A percentile compares a stretch with the other conserved stretches of the same genome.
These are phyloP conservation scores for Notothenia coriiceps DNA, from an alignment of 2,113 vertebrate species.

Conservation along the genomic window DNA sequence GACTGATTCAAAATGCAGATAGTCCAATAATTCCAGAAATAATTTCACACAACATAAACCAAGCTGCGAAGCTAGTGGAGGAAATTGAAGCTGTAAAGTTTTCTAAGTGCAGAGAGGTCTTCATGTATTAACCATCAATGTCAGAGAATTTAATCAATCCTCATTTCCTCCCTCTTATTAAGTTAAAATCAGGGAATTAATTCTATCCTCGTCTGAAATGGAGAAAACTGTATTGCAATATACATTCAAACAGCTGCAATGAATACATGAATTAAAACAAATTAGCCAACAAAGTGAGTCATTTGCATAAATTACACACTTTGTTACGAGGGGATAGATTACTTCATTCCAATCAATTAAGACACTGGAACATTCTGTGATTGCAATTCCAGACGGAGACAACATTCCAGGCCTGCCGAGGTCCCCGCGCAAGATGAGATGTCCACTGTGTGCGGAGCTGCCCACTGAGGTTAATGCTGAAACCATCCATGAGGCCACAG, in stretches of 20 bases:
- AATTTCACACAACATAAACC: slow-evolving; percentile 36
- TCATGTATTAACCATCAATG: slow-evolving; percentile 61
- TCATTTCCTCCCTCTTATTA: slow-evolving; percentile 72
- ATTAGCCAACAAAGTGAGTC: slow-evolving; percentile 87
- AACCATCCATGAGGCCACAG: slow-evolving; percentile 64
- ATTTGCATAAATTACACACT: slow-evolving; percentile 90
- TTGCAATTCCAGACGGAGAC: slow-evolving; percentile 83
- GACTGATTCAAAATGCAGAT: slow-evolving; percentile 59
- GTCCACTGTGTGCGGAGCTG: slow-evolving; percentile 42
- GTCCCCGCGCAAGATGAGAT: slow-evolving; percentile 64
- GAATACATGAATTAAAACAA: slow-evolving; percentile 85
- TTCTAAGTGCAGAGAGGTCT: slow-evolving; percentile 59
- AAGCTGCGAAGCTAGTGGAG: neutral
- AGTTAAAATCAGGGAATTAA: slow-evolving; percentile 76
- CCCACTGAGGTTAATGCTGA: slow-evolving; percentile 75
- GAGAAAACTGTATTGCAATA: slow-evolving; percentile 67
- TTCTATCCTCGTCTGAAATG: slow-evolving; percentile 66
- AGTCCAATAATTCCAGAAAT: slow-evolving; percentile 22
- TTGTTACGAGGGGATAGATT: slow-evolving; percentile 81
- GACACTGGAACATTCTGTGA: slow-evolving; percentile 82
- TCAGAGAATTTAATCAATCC: slow-evolving; percentile 72
- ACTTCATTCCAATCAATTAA: slow-evolving; percentile 87
- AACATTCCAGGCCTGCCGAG: slow-evolving; percentile 72
- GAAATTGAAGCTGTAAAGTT: slow-evolving; percentile 61
- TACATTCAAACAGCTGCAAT: slow-evolving; percentile 76